Evolutionary conservation across 2,113 vertebrate species (phyloP), one percentile per base, ranked within the genome.

Genomic region (Gambusia affinis): DNA sequence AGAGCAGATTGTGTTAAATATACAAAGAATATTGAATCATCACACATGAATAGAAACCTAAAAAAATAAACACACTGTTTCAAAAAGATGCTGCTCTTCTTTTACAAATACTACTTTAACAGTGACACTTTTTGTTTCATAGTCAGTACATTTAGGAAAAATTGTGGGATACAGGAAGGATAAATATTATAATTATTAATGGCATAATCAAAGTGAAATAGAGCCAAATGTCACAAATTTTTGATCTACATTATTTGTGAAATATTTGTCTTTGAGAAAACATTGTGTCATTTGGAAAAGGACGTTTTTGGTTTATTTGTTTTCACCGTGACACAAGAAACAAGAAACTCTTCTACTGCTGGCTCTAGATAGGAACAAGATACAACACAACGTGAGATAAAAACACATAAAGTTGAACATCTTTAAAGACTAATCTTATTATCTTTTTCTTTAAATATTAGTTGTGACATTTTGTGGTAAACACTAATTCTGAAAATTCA

Each of bases 291-390:
- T 47, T 42, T 65, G 14, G 37, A n/a, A 24, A 19, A 60, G 29
- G 5, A 27, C 28, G 11, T 30, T 17, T n/a, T 19, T 42, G 15
- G 24, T 75, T 17, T 63, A 37, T 51, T 27, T 64, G 28, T 60
- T 37, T 44, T 80, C 37, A 65, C 17, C 6, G 54, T 60, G n/a
- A 74, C 73, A 78, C 63, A 30, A 60, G 61, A 81, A 54, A 82
- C 17, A 44, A 44, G 12, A 47, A 71, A 69, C 60, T 61, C 2
- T 61, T 8, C 67, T 14, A 70, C 22, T 22, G 24, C 47, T 62
- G 44, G 14, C 1, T 12, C 61, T 57, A 64, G 30, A 63, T 24
- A 77, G 51, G 44, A 77, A 64, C 8, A 51, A 2, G 72, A 47
- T 35, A 61, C 19, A 42, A 64, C n/a, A 76, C 2, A 82, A 64